Conservation (phyloP, 2,113 vertebrate genomes). For the Tenebrosternarchus preto region DNA sequence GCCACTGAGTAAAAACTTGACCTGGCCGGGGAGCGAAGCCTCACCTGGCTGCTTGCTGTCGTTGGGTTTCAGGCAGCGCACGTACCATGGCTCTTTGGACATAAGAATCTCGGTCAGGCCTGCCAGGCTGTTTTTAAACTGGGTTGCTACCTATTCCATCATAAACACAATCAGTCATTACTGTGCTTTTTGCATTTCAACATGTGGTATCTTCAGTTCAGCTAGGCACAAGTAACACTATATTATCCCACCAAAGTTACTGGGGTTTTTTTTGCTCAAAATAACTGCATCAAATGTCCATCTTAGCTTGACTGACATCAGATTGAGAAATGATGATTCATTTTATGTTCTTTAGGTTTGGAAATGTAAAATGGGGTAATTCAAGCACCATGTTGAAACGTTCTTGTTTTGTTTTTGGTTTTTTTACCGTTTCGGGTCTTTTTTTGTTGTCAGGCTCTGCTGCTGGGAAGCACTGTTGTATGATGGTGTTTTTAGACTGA, state of each 20-base stretch:
- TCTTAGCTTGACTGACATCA: background rate
- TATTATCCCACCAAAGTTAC: no score
- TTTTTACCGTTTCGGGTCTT: slow-evolving; percentile 85
- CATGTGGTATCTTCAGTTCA: no score
- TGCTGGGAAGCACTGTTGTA: slow-evolving; percentile 83
- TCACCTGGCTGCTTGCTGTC: slow-evolving; percentile 85
- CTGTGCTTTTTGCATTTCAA: no score
- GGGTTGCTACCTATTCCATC: slow-evolving; percentile 84
- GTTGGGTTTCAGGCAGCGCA: slow-evolving; percentile 94
- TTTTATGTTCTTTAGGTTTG: no score
- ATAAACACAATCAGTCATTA: no score
- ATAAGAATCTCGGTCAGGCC: slow-evolving; percentile 91
- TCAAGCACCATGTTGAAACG: no score
- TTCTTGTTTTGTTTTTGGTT: no score
- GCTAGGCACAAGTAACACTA: no score
- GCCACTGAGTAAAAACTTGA: no score
- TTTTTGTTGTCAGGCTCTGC: slow-evolving; percentile 81
- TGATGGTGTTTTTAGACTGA: slow-evolving; percentile 85
- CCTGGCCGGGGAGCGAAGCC: background rate
- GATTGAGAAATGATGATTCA: background rate
- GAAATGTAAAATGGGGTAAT: no score
- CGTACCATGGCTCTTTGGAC: slow-evolving; percentile 93
- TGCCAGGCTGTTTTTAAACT: slow-evolving; percentile 92
- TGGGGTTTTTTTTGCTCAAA: background rate
- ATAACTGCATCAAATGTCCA: background rate